Evolutionary conservation across 1,140 invertebrate genomes (phyloP), one percentile per base, ranked within the genome.

Genomic region (Trissolcus basalis): DNA sequence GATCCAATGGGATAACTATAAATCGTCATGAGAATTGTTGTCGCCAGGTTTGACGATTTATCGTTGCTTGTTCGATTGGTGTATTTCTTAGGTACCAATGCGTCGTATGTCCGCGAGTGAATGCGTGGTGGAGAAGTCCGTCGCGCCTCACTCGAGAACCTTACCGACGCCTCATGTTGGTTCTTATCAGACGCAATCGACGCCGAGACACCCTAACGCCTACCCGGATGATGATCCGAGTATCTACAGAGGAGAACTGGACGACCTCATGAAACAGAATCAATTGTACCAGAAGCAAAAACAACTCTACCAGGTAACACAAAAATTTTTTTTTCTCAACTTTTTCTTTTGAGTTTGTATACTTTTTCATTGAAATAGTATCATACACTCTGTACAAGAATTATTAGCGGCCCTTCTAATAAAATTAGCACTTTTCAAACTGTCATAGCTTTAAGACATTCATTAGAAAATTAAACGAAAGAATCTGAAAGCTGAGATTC

Each of bases 251-350:
- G 93, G 93, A 47, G 94, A 95, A 83, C 85, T 95, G 63, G 94
- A 95, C 81, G 92, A 91, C 48, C 85, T 94, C 53, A 93, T 93
- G 90, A 89, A 92, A 74, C 90, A 93, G 69, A 92, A 94, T 88
- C 92, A 92, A n/a, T 91, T 93, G 71, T 87, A 86, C 73, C 86
- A 85, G 77, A 81, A 80, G 60, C 86, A 87, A 77, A 82, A 85
- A 27, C 81, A 80, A 61, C 75, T 85, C 13, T 88, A 87, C 78
- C 84, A 86, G 81, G 87, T 89, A 68, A n/a, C n/a, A n/a, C n/a
- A n/a, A n/a, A n/a, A n/a, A n/a, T n/a, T n/a, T n/a, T n/a, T n/a
- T n/a, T n/a, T n/a, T n/a, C n/a, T 27, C 19, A 77, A 43, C 13
- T 44, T 13, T 12, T 44, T 44, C 13, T 44, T 44, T 5, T n/a